Base-by-base conservation (phyloP, 37 sponge, comb jelly and placozoan genomes). In the Spongia lamella region DNA sequence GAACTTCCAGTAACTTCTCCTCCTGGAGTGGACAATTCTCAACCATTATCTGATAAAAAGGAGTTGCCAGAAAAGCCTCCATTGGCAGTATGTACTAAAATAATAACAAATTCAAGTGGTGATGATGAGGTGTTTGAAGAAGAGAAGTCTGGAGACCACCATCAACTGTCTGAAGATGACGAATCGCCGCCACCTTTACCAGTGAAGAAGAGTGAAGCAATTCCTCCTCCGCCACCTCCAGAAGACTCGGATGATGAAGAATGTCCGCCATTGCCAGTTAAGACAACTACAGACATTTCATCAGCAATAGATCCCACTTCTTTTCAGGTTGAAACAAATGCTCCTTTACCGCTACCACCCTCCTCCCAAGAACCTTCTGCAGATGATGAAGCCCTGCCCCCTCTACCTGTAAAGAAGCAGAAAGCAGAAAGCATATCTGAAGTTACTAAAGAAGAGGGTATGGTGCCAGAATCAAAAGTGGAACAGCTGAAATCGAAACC, bases 171-270 rank as follows among this genome's bases (percentile, higher is more conserved):
- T n/a, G n/a, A 15, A 29, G n/a, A 15, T 29, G 25, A 68, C 39
- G 70, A 40, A 22, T 21, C 40, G 7, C 70, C 70, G 3, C 66
- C 66, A 7, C 36, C 37, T 64, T 20, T 64, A 34, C 66, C 66
- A 34, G 36, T 20, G 4, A 64, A 64, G 33, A 34, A 31, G 13
- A 13, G 7, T 13, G 7, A 13, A 9, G 47, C 47, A 43, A 11
- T 20, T 27, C 7, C 34, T 24, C 9, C 3, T 64, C 32, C 33
- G 4, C 66, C 66, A 34, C 27, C 66, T 26, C 66, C 66, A 29
- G 36, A 31, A 34, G 9, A 5, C 11, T 9, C 37, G 9, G 37
- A 5, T 64, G 34, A 33, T 24, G 32, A 29, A 35, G 37, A 26
- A 9, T 4, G 4, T 7, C 11, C 27, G 26, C 47, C 47, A 13